Conservation (phyloP, 2,113 vertebrate genomes). For the Calypte anna region DNA sequence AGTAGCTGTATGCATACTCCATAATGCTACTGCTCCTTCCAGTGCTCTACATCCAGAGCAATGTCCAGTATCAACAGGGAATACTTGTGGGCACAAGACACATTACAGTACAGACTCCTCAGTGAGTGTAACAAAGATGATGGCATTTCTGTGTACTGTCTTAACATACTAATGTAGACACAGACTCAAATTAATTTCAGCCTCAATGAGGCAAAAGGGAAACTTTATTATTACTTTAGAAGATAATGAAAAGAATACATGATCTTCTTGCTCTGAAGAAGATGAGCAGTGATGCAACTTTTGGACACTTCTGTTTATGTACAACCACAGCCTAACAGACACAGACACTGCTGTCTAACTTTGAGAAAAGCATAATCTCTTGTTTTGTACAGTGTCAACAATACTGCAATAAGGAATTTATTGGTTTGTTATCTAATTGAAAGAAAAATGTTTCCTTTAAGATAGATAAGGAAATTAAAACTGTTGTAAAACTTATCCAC, state of each 20-base stretch:
- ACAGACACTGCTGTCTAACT: background rate
- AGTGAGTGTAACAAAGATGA: background rate
- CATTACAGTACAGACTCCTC: background rate
- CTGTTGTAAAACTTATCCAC: background rate
- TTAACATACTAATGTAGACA: background rate
- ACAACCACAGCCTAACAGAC: background rate
- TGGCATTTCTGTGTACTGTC: background rate
- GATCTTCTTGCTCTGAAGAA: background rate
- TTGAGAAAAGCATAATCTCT: background rate
- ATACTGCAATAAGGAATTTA: background rate
- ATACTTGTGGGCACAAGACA: background rate
- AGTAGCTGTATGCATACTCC: background rate
- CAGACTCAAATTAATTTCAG: background rate
- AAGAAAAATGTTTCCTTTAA: background rate
- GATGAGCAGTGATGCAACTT: background rate
- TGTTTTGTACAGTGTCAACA: background rate
- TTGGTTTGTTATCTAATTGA: background rate
- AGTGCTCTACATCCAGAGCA: background rate
- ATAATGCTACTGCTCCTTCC: background rate
- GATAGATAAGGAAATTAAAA: background rate
- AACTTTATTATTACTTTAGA: conserved; percentile 8
- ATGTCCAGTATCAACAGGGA: background rate
- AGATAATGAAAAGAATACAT: background rate
- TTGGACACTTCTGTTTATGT: background rate
- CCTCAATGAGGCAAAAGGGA: conserved; percentile 9